phyloP scores from a whole-genome alignment of 1,140 invertebrate genomes.

The Microplitis demolitor region DNA sequence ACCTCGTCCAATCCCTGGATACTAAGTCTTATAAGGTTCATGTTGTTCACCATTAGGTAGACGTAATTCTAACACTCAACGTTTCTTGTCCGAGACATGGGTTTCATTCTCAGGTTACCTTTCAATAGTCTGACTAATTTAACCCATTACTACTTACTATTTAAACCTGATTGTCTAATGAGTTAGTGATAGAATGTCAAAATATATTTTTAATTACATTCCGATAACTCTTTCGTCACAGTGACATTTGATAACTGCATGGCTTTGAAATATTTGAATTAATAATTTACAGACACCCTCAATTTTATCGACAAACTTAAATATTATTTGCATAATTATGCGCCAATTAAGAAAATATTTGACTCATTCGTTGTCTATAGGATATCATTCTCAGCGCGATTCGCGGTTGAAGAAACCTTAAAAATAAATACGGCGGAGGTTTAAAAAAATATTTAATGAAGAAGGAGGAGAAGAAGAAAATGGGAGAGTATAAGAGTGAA shows the following conservation, averaged over 20 bases:
- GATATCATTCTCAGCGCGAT: slow-evolving; percentile 40
- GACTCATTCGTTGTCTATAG: not conserved
- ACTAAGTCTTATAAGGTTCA: too few species aligned
- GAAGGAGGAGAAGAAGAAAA: slow-evolving; percentile 5
- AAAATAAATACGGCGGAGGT: slow-evolving; percentile 36
- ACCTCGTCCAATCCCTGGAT: not conserved
- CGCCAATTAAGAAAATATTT: slow-evolving; percentile 53
- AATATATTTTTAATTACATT: not conserved
- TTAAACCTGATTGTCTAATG: not conserved
- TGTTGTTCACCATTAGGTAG: not conserved
- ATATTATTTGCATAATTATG: slow-evolving; percentile 59
- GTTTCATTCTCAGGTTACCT: not conserved
- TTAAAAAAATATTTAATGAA: slow-evolving; percentile 14
- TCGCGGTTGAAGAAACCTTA: slow-evolving; percentile 56
- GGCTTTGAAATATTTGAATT: not conserved
- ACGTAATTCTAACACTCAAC: not conserved
- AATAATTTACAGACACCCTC: not conserved
- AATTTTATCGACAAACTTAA: too few species aligned
- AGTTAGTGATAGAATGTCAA: not conserved
- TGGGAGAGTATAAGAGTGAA: slow-evolving; percentile 39
- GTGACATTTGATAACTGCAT: too few species aligned
- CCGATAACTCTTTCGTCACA: too few species aligned
- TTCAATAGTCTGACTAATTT: not conserved
- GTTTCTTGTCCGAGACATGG: too few species aligned
- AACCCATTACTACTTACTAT: not conserved